A percentile compares a stretch with the other conserved stretches of the same genome.
Evolutionary conservation across 2,888 invertebrate species (phyloP).

Genomic region (Rhyacophila evoluta): DNA sequence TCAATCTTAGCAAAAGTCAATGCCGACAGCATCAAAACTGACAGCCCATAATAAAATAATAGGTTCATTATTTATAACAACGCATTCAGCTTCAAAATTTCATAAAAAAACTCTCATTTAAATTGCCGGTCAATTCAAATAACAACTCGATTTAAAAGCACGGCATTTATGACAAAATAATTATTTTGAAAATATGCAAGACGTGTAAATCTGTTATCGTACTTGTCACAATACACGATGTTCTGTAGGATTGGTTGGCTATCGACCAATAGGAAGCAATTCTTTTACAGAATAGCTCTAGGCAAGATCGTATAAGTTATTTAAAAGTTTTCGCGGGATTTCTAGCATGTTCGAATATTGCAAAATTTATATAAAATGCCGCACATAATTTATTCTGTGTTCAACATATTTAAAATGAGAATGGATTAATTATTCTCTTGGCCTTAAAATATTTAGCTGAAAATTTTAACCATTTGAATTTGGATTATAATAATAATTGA

Average conservation of each 20-base stretch:
- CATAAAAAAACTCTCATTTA: no score
- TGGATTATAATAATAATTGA: no score
- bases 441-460: no score
- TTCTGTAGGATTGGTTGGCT: constrained; percentile 61
- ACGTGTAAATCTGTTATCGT: constrained; percentile 42
- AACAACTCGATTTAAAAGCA: no score
- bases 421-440: no score
- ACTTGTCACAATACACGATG: constrained; percentile 66
- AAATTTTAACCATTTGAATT: no score
- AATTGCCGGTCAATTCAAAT: no score
- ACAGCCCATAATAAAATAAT: neutral
- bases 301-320: neutral
- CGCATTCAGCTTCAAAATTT: neutral
- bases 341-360: neutral
- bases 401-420: no score
- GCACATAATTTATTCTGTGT: no score
- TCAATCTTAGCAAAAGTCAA: constrained; percentile 63
- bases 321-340: neutral
- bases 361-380: neutral
- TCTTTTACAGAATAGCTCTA: neutral
- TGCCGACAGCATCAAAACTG: constrained; percentile 18
- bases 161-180: neutral
- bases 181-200: constrained; percentile 39
- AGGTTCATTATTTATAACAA: neutral
- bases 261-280: constrained; percentile 16